Conservation (phyloP, 2,888 invertebrate species). For the Andrena chrysosceles region DNA sequence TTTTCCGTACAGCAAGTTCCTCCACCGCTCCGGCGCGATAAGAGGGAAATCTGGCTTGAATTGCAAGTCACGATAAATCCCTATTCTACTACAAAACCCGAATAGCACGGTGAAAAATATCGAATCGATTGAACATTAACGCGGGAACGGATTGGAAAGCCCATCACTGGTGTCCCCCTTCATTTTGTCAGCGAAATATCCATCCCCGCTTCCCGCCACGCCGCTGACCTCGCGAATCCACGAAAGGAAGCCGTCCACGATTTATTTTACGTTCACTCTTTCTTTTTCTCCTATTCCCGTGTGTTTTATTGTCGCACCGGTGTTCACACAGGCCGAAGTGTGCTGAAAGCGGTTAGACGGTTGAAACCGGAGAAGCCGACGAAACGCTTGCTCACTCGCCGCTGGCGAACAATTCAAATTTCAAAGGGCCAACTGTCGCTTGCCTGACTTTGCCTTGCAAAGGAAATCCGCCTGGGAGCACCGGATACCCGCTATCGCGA, state of each 20-base stretch:
- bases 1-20: background rate
- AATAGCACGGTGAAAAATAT: background rate
- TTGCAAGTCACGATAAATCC: background rate
- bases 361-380: constrained; percentile 84
- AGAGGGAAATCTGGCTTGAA: background rate
- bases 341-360: constrained; percentile 83
- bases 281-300: constrained; percentile 25
- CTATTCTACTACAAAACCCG: background rate
- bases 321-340: constrained; percentile 71
- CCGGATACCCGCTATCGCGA: constrained; percentile 20
- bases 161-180: background rate
- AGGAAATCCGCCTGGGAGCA: constrained; percentile 68
- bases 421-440: constrained; percentile 79
- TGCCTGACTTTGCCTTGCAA: constrained; percentile 69
- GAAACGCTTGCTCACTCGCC: constrained; percentile 82
- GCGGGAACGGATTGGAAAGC: too few species aligned
- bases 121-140: too few species aligned
- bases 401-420: constrained; percentile 79
- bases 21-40: background rate
- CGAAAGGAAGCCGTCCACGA: constrained; percentile 57
- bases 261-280: constrained; percentile 59
- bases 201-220: constrained; percentile 2
- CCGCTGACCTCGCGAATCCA: background rate
- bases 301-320: constrained; percentile 71
- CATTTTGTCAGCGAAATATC: background rate